Evolutionary conservation across 2,888 invertebrate genomes (phyloP), one percentile per base, ranked within the genome.

Genomic region (Eupithecia dodoneata): DNA sequence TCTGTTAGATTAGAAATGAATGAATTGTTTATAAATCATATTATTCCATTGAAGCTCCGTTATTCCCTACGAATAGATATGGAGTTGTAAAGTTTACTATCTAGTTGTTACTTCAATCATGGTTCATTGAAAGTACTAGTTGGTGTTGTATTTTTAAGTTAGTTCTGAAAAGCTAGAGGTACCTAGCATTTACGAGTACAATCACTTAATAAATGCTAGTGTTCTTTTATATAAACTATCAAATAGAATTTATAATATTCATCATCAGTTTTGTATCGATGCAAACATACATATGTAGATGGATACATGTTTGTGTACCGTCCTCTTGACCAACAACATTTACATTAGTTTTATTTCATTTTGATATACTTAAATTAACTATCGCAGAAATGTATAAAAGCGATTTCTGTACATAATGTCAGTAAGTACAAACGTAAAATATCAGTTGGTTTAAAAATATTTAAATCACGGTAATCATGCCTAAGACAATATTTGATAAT

Each of bases 81-180:
- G 85, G 87, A 87, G 86, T 88, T 88, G 84, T 87, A 86, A 88
- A 30, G 84, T 86, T 89, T 90, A 88, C 87, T 84, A 88, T 88
- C 87, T 90, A 90, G 89, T 89, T 88, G 88, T 87, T 89, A 89
- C 86, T 89, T 88, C 88, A 90, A 89, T 88, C 88, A 90, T 87
- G 83, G 87, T 88, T 87, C 87, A 45, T 87, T 87, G 85, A 86
- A 76, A 79, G 69, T 78, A 74, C 87, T 89, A 90, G 85, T 89
- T 89, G 87, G 90, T 91, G 88, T 89, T 85, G 88, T 87, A 70
- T 88, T 88, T 89, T 83, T 89, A 87, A 84, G 82, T 91, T 92
- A 90, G 89, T 91, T 93, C 85, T 88, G 84, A 85, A 89, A 90
- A 87, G 92, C 91, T 93, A 93, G 91, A 87, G 88, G 87, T 89